A percentile compares a stretch with the other conserved stretches of the same genome.
Conservation (phyloP, 1,140 invertebrate species). For the Nylanderia fulva region DNA sequence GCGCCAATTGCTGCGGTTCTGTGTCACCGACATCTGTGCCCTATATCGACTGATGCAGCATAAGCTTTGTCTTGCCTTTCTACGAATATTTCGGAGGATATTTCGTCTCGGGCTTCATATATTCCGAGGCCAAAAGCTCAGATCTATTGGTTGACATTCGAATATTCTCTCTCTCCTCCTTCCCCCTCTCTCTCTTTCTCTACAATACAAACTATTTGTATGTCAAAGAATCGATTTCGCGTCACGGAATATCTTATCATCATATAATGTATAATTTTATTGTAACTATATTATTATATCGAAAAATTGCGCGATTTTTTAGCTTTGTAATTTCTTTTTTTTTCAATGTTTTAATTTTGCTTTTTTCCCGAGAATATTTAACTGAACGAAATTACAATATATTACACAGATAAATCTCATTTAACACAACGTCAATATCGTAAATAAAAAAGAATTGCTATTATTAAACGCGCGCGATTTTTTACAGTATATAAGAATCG, state of each 20-base stretch:
- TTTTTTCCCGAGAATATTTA: not conserved
- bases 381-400: not conserved
- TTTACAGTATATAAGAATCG: not conserved
- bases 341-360: not conserved
- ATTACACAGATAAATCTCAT: not conserved
- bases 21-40: conserved; percentile 49
- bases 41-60: conserved; percentile 36
- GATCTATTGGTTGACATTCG: conserved; percentile 45
- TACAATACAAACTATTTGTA: not conserved
- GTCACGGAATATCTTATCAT: conserved; percentile 18
- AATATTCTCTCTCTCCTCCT: not conserved
- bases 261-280: not conserved
- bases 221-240: conserved; percentile 14
- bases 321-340: not conserved
- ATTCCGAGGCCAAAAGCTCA: conserved; percentile 31
- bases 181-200: not conserved
- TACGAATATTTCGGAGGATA: conserved; percentile 40
- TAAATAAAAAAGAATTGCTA: not conserved
- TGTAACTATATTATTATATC: conserved; percentile 21
- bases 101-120: conserved; percentile 44
- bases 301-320: conserved; percentile 25
- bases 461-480: not conserved
- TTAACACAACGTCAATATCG: not conserved
- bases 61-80: conserved; percentile 58
- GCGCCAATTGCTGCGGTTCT: conserved; percentile 27